Conservation (phyloP, 2,113 vertebrate species). For the Passer domesticus region DNA sequence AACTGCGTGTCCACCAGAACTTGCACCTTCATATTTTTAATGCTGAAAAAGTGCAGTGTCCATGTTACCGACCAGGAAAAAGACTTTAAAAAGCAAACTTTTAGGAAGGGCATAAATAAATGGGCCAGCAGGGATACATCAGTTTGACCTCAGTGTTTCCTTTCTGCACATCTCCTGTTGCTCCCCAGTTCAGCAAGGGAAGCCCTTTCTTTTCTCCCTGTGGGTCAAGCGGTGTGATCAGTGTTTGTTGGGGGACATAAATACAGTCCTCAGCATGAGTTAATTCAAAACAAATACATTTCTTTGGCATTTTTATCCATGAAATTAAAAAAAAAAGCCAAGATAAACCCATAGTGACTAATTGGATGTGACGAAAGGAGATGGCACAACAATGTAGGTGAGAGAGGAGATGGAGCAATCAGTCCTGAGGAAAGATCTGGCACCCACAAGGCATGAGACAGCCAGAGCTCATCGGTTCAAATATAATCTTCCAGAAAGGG, state of each 20-base stretch:
- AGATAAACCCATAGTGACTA: not conserved
- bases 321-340: not conserved
- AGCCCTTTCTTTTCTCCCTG: not conserved
- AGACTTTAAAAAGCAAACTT: not conserved
- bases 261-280: not conserved
- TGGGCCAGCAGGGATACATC: not conserved
- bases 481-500: not conserved
- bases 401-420: conserved; percentile 16
- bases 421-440: not conserved
- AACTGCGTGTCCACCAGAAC: not conserved
- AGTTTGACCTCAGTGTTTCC: rapidly evolving
- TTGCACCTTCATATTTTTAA: not conserved
- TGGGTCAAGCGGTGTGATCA: rapidly evolving
- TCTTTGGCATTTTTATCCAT: not conserved
- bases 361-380: rapidly evolving
- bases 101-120: not conserved
- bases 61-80: rapidly evolving
- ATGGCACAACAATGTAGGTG: not conserved
- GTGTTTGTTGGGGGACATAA: not conserved
- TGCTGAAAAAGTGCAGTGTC: not conserved
- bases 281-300: not conserved
- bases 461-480: not conserved
- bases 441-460: not conserved
- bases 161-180: not conserved
- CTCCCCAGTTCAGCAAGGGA: rapidly evolving